Evolutionary conservation across 2,113 vertebrate species (phyloP).

Genomic region (Lampris megalopsis): DNA sequence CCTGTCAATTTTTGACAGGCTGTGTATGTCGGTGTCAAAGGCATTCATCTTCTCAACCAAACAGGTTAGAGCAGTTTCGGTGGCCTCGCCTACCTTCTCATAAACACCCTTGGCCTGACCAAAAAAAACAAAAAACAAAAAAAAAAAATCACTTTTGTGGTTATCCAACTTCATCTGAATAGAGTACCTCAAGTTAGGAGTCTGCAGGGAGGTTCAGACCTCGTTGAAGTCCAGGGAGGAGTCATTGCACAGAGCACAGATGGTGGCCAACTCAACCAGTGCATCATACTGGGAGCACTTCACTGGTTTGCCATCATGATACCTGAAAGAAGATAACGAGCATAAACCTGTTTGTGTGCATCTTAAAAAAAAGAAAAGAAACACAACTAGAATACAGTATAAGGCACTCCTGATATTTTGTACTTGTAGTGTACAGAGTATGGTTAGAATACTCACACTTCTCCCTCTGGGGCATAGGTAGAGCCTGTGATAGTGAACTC

Average conservation of each 20-base stretch:
- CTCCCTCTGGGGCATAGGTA: constrained; percentile 95
- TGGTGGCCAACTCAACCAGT: constrained; percentile 94
- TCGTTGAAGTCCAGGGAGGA: constrained; percentile 98
- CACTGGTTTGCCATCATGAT: constrained; percentile 89
- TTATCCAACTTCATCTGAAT: not conserved
- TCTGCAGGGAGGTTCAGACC: constrained; percentile 74
- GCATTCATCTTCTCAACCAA: constrained; percentile 97
- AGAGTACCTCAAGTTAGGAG: not conserved
- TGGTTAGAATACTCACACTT: constrained; percentile 89
- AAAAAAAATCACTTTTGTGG: not conserved
- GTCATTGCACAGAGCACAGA: constrained; percentile 98
- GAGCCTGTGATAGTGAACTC: constrained; percentile 97
- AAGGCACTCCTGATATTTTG: too few species aligned
- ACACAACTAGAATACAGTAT: not conserved
- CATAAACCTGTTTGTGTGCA: not conserved
- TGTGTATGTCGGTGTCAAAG: constrained; percentile 88
- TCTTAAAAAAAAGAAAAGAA: not conserved
- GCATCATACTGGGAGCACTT: constrained; percentile 89
- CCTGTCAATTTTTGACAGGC: constrained; percentile 88
- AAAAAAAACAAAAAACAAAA: not conserved
- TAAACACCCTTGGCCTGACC: constrained; percentile 88
- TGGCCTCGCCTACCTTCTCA: constrained; percentile 94
- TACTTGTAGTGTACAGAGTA: too few species aligned
- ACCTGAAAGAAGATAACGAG: constrained; percentile 77
- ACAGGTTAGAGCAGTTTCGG: constrained; percentile 91